Base-by-base conservation (phyloP, 2,888 invertebrate genomes). In the Pollenia griseotomentosa region DNA sequence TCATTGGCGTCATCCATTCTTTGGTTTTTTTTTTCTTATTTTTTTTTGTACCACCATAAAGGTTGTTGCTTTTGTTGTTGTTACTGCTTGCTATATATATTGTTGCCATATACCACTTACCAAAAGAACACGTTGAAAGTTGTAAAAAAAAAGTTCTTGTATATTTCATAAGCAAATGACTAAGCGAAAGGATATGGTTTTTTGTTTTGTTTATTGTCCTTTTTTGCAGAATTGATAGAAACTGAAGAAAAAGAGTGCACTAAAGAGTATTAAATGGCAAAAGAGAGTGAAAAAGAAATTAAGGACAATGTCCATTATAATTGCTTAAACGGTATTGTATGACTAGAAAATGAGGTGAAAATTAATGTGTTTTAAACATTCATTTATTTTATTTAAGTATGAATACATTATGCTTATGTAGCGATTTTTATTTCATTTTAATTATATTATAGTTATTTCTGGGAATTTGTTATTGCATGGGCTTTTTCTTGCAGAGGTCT, bases 1-100 rank as follows among this genome's bases (percentile, higher is more conserved):
- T 84, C 81, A 82, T 84, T 87, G 87, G 87, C 87, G 87, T 87
- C 87, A 87, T 84, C 61, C 51, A 61, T 61, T 83, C 77, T 65
- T 23, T 81, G n/a, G 33, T 74, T 78, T 59, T 48, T 14, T 12
- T 9, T 79, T 42, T 61, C 9, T 61, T 42, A 42, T 14, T 70
- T 57, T 33, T 33, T 33, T 33, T 33, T 68, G 11, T 66, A n/a
- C 7, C 55, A 16, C 9, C 12, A 33, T 51, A 12, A 55, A 63
- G 63, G 77, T 83, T 77, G 83, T 83, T 59, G 77, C 40, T 81
- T n/a, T 42, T 63, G 10, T 40, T 77, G 23, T 48, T 44, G 40
- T 8, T 51, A 44, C 14, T 14, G 59, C 23, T 40, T 46, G 14
- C 46, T n/a, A n/a, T 16, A 46, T 16, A 46, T 46, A 65, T 44